These are phyloP conservation scores for Corythornis madagascariensis DNA, from an alignment of 2,113 vertebrate genomes.

Conservation along the genomic window DNA sequence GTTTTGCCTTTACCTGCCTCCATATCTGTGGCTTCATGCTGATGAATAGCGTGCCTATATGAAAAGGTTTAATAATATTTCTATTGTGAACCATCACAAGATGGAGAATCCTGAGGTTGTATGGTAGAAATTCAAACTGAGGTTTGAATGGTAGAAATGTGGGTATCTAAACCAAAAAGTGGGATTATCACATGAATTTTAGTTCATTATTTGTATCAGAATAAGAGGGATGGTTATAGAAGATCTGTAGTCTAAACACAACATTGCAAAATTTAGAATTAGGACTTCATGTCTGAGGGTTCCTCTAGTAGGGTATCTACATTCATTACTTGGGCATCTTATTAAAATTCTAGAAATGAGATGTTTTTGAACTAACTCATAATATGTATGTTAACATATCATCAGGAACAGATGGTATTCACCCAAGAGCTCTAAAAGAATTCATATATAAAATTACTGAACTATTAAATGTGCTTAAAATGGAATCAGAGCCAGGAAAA, in stretches of 20 bases:
- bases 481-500: not conserved
- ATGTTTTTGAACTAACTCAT: not conserved
- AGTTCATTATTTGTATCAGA: not conserved
- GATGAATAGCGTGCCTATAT: not conserved
- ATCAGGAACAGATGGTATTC: slow-evolving; percentile 13
- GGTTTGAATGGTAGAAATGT: not conserved
- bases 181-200: not conserved
- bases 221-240: not conserved
- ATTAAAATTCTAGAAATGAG: not conserved
- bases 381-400: not conserved
- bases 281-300: not conserved
- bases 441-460: slow-evolving; percentile 8
- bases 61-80: not conserved
- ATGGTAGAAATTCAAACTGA: not conserved
- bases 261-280: not conserved
- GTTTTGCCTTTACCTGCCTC: not conserved
- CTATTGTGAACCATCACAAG: not conserved
- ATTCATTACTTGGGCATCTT: not conserved
- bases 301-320: not conserved
- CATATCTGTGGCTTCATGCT: not conserved
- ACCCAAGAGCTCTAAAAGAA: not conserved
- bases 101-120: not conserved
- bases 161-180: not conserved
- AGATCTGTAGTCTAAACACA: not conserved
- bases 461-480: slow-evolving; percentile 15